Base-by-base conservation (phyloP, 2,797 vertebrate genomes). In the Takifugu ocellatus region DNA sequence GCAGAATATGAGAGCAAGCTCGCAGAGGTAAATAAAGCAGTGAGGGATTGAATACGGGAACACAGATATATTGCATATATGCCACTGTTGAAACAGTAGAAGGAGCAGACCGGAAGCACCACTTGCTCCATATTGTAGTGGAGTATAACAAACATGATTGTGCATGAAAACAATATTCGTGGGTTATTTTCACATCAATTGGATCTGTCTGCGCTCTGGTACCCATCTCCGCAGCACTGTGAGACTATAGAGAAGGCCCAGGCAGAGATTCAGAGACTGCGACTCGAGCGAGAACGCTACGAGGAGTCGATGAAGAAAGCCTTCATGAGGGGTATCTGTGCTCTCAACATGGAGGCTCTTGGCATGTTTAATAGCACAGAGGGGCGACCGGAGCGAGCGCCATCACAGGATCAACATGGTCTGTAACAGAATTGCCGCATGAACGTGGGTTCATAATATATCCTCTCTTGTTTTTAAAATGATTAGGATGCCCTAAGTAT, bases 311-410 rank as follows among this genome's bases (percentile, higher is more conserved):
- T 97, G 94, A 99, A 95, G 86, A 98, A 97, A 79, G 96, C 97
- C 2, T 97, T 99, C 75, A 98, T 99, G 97, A 93, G 97, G 56
- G 96, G 97, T 0, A 95, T 99, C 0, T 99, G 97, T 70, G 97
- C 97, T 5, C 89, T 99, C 77, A 98, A 98, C 82, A 90, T 99
- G 21, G 97, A 99, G 87, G 95, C 97, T 55, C 95, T 99, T 84
- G 93, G 88, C 68, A 94, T 99, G 87, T 98, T 99, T 84, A 91
- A 96, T 9, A 77, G 87, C 45, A 77, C 87, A 61, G 94, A 94
- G 14, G 83, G 66, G 51, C 90, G 81, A 67, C 43, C 70, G 42
- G 86, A 88, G 29, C 67, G 58, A 26, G 29, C 75, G 48, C 56
- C 90, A 87, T 33, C 21, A 56, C 48, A 81, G 24, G 87, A 92